Percentiles rank a stretch among this genome's conserved stretches.
Conservation (phyloP, 1,140 invertebrate genomes). For the Temnothorax curvispinosus region DNA sequence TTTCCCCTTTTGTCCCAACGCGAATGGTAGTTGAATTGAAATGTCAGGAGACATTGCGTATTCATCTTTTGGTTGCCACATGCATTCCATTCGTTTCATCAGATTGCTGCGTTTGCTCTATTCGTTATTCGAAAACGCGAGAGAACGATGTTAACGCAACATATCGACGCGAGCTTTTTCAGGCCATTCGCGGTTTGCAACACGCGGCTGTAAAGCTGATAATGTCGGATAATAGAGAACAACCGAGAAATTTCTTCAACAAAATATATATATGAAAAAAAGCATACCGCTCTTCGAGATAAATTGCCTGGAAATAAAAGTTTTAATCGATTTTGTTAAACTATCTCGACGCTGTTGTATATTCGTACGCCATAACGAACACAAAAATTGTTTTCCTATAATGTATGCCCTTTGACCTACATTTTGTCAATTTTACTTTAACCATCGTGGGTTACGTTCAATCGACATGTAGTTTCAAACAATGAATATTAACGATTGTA, state of each 20-base stretch:
- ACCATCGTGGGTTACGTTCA: conserved; percentile 2
- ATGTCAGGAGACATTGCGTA: conserved; percentile 55
- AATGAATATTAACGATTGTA: conserved; percentile 40
- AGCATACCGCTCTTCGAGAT: not conserved
- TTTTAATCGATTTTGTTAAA: conserved; percentile 75
- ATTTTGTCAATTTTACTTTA: conserved; percentile 34
- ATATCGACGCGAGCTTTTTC: conserved; percentile 22
- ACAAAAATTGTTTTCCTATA: conserved; percentile 54
- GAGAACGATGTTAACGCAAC: conserved; percentile 21
- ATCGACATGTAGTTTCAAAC: not conserved
- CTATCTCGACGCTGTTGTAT: conserved; percentile 33
- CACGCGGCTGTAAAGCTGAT: conserved; percentile 1
- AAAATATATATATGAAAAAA: conserved; percentile 8
- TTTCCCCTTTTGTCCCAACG: not conserved
- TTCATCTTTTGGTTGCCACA: conserved; percentile 47
- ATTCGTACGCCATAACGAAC: not conserved
- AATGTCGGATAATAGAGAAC: conserved; percentile 21
- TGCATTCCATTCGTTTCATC: conserved; percentile 47
- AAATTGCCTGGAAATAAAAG: conserved; percentile 71
- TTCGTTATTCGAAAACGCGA: conserved; percentile 55
- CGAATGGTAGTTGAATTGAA: conserved; percentile 43
- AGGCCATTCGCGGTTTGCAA: not conserved
- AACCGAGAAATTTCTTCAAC: conserved; percentile 60
- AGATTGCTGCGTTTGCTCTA: conserved; percentile 55
- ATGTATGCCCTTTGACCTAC: conserved; percentile 31